Percentiles rank a stretch among this genome's conserved stretches.
These are phyloP conservation scores for Thelaira solivaga DNA, from an alignment of 2,888 invertebrate genomes.

Conservation along the genomic window DNA sequence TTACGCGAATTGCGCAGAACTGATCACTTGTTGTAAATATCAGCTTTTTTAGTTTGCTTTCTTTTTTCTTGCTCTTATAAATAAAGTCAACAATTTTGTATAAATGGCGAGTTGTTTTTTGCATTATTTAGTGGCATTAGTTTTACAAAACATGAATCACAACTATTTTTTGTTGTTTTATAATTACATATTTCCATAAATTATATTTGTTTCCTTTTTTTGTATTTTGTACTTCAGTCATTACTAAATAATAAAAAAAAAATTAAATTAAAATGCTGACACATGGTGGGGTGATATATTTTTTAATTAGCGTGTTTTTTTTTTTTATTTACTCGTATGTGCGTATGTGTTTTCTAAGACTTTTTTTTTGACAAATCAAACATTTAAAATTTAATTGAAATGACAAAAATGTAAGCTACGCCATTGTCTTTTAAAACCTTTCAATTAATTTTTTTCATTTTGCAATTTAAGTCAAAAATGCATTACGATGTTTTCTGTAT, in stretches of 20 bases:
- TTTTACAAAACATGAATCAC: slow-evolving; percentile 17
- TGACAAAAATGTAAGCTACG: no score
- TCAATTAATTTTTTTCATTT: no score
- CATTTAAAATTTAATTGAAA: no score
- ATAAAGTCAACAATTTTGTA: background rate
- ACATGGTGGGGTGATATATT: slow-evolving; percentile 53
- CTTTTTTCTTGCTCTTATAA: background rate
- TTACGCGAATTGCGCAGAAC: background rate
- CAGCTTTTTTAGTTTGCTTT: background rate
- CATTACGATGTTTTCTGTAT: no score
- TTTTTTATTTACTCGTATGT: background rate
- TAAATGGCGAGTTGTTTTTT: background rate
- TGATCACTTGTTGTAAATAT: background rate
- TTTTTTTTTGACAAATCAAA: background rate
- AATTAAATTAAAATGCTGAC: slow-evolving; percentile 45
- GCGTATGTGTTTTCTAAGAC: no score
- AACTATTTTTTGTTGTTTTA: slow-evolving; percentile 3
- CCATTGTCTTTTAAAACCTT: no score
- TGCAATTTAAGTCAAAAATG: no score
- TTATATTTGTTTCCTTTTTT: background rate
- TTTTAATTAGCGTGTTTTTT: background rate
- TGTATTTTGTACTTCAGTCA: slow-evolving; percentile 7
- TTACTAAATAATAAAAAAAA: slow-evolving; percentile 12
- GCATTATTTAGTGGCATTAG: background rate
- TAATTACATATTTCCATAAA: slow-evolving; percentile 12